A percentile compares a stretch with the other conserved stretches of the same genome.
Evolutionary conservation across 1,140 invertebrate genomes (phyloP).

Genomic region (Hermetia illucens): DNA sequence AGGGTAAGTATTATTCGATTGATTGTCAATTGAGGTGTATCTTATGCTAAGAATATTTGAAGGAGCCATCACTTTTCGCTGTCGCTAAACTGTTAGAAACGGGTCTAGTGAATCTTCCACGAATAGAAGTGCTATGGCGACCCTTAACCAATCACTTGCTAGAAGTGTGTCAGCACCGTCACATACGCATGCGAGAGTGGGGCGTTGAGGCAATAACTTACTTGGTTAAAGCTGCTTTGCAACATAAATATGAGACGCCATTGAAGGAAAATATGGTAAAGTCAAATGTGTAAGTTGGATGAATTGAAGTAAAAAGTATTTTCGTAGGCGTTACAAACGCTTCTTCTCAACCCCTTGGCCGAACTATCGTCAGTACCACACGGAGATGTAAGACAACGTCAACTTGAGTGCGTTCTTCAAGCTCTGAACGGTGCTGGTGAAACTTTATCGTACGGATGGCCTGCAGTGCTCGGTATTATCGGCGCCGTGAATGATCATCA

Average conservation of each 20-base stretch:
- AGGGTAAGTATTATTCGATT: slow-evolving; percentile 39
- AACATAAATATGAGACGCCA: slow-evolving; percentile 71
- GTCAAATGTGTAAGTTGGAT: neutral
- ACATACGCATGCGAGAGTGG: slow-evolving; percentile 92
- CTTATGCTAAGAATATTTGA: slow-evolving; percentile 11
- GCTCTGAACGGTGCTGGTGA: slow-evolving; percentile 88
- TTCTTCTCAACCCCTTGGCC: slow-evolving; percentile 75
- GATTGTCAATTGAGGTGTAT: slow-evolving; percentile 1
- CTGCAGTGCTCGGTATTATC: slow-evolving; percentile 84
- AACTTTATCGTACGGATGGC: slow-evolving; percentile 84
- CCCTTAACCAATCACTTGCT: slow-evolving; percentile 92
- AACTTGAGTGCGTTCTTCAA: slow-evolving; percentile 87
- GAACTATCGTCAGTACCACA: slow-evolving; percentile 80
- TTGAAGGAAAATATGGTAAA: slow-evolving; percentile 69
- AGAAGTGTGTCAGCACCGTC: slow-evolving; percentile 92
- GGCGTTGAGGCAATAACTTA: slow-evolving; percentile 93
- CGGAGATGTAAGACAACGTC: slow-evolving; percentile 85
- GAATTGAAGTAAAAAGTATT: neutral
- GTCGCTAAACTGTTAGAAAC: slow-evolving; percentile 95
- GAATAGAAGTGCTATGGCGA: slow-evolving; percentile 90
- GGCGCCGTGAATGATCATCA: slow-evolving; percentile 86
- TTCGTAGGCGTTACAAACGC: slow-evolving; percentile 61
- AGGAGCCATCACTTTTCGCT: slow-evolving; percentile 93
- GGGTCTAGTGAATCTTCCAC: slow-evolving; percentile 81
- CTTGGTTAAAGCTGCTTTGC: slow-evolving; percentile 82